Evolutionary conservation across 2,113 vertebrate species (phyloP).

Genomic region (Hemichromis elongatus): DNA sequence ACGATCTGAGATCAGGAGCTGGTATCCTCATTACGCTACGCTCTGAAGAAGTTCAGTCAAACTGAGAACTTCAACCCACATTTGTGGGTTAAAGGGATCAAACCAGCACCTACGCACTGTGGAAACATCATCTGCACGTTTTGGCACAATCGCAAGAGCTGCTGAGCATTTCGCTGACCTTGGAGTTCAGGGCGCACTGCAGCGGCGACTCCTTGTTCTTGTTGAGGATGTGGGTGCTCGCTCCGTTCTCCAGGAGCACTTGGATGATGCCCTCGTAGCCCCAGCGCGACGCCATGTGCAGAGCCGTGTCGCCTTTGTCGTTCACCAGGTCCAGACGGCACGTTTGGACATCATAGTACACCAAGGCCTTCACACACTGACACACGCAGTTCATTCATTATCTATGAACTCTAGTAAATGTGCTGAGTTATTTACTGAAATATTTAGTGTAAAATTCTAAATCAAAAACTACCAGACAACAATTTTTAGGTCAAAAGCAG

Average conservation of each 20-base stretch:
- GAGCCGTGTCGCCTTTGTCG: slow-evolving; percentile 89
- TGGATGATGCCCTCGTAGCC: slow-evolving; percentile 92
- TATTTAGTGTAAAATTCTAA: too few relatives aligned
- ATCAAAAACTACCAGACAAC: too few relatives aligned
- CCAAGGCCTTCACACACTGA: slow-evolving; percentile 96
- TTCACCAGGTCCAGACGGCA: slow-evolving; percentile 87
- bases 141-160: not conserved
- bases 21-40: too few relatives aligned
- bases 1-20: not conserved
- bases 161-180: slow-evolving; percentile 70
- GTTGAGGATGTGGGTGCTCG: slow-evolving; percentile 78
- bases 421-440: not conserved
- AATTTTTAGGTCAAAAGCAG: too few relatives aligned
- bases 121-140: not conserved
- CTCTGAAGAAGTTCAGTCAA: not conserved
- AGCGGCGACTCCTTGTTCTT: slow-evolving; percentile 82
- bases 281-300: slow-evolving; percentile 93
- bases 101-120: not conserved
- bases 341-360: slow-evolving; percentile 86
- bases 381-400: not conserved
- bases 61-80: not conserved
- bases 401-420: not conserved
- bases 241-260: slow-evolving; percentile 90
- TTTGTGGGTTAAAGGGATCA: not conserved
- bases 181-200: slow-evolving; percentile 89